Conservation (phyloP, 2,113 vertebrate species). For the Eonycteris spelaea region DNA sequence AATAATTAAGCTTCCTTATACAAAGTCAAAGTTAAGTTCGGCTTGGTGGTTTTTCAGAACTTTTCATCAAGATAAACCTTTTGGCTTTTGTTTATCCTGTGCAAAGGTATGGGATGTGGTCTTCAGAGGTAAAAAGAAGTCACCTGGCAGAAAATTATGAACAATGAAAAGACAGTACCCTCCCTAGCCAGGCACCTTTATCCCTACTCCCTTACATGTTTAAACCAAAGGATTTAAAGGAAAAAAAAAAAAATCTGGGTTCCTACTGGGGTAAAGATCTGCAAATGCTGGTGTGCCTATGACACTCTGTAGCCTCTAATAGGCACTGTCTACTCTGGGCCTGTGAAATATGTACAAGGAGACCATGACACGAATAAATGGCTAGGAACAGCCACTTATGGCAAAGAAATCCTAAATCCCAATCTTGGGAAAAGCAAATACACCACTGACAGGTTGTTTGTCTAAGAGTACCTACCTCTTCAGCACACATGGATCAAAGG, state of each 20-base stretch:
- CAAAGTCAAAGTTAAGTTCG: neutral
- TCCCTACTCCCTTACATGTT: neutral
- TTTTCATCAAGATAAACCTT: neutral
- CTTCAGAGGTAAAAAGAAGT: neutral
- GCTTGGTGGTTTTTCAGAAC: neutral
- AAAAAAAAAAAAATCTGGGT: neutral
- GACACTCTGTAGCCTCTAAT: too few relatives aligned
- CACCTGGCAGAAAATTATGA: neutral
- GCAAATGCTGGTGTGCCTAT: neutral
- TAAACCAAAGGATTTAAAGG: neutral
- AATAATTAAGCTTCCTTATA: neutral
- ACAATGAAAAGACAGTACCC: neutral
- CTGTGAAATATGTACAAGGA: too few relatives aligned
- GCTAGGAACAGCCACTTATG: fast-evolving
- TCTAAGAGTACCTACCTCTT: slow-evolving; percentile 85
- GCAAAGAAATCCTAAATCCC: neutral
- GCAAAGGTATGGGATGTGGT: neutral
- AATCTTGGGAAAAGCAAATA: neutral
- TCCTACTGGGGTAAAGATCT: neutral
- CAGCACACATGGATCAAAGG: slow-evolving; percentile 95
- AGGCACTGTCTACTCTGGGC: neutral
- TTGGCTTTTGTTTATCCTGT: neutral
- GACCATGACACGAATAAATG: neutral
- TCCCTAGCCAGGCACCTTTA: neutral
- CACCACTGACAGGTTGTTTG: fast-evolving